Conservation (phyloP, 2,888 invertebrate species). For the Ophraella communa region DNA sequence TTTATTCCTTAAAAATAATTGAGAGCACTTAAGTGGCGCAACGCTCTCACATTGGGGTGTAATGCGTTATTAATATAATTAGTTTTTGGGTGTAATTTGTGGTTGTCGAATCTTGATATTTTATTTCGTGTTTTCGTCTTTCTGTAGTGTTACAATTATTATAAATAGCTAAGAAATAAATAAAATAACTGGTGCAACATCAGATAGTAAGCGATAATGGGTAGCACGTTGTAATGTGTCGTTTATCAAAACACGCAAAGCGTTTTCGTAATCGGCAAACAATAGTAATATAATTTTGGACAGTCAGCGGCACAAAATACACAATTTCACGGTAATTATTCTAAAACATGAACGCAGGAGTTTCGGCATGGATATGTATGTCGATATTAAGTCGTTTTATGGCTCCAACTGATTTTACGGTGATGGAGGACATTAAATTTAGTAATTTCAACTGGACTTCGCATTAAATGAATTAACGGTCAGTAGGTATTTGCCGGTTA, state of each 20-base stretch:
- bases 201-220: constrained; percentile 24
- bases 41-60: too few species aligned
- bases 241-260: constrained; percentile 34
- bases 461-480: constrained; percentile 51
- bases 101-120: not conserved
- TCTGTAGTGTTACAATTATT: not conserved
- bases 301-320: constrained; percentile 36
- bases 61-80: too few species aligned
- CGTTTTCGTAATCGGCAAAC: constrained; percentile 31
- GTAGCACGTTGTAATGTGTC: constrained; percentile 3
- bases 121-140: not conserved
- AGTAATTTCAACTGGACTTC: constrained; percentile 41
- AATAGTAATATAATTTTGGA: constrained; percentile 33
- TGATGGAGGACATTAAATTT: constrained; percentile 47
- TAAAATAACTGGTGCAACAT: not conserved
- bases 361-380: constrained; percentile 37
- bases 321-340: constrained; percentile 48
- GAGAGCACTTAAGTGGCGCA: too few species aligned
- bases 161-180: not conserved
- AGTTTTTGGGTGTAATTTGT: not conserved
- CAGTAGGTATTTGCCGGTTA: constrained; percentile 47
- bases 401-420: constrained; percentile 51
- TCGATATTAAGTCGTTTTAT: constrained; percentile 51
- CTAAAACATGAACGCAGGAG: constrained; percentile 47
- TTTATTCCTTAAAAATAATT: too few species aligned